Evolutionary conservation across 2,888 invertebrate species (phyloP).

Genomic region (Eupithecia inturbata): DNA sequence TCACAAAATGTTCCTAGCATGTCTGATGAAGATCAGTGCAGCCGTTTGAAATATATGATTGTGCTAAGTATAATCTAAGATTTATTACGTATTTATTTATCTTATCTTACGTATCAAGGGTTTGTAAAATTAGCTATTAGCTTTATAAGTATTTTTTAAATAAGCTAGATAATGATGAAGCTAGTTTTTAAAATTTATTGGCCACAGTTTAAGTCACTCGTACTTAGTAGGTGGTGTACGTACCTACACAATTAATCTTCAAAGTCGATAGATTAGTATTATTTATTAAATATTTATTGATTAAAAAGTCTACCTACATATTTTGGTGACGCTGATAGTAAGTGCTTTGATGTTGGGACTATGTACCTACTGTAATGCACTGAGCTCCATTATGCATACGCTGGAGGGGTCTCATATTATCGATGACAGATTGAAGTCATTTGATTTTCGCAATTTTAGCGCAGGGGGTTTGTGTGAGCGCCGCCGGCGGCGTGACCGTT

Average conservation of each 20-base stretch:
- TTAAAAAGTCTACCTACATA: not conserved
- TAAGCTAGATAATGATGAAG: not conserved
- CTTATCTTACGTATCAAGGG: too few species aligned
- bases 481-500: too few species aligned
- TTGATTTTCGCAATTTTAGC: too few species aligned
- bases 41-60: not conserved
- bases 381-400: too few species aligned
- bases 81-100: too few species aligned
- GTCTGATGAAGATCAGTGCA: not conserved
- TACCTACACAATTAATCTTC: not conserved
- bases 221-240: not conserved
- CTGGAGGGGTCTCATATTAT: too few species aligned
- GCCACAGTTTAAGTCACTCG: not conserved
- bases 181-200: not conserved
- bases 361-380: too few species aligned
- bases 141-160: too few species aligned
- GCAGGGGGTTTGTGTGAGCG: too few species aligned
- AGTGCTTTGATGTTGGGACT: too few species aligned
- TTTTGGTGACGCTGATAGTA: not conserved
- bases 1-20: not conserved
- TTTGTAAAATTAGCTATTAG: too few species aligned
- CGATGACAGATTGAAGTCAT: too few species aligned
- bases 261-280: not conserved
- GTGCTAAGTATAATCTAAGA: not conserved
- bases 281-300: not conserved